Base-by-base conservation (phyloP, 2,797 vertebrate genomes). In the Enteromius paludinosus region DNA sequence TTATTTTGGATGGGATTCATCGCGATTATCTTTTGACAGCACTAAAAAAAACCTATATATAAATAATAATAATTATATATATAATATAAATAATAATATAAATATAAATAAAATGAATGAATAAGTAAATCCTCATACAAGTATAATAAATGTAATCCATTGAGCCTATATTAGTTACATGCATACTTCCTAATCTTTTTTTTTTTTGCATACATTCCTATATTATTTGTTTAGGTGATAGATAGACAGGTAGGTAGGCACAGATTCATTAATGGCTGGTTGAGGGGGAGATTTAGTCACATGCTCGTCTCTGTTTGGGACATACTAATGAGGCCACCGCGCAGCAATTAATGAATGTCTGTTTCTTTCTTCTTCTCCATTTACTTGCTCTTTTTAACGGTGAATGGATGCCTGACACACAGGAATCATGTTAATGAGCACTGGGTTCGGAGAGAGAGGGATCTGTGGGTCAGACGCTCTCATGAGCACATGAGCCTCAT, bases 391-490 rank as follows among this genome's bases (percentile, higher is more conserved):
- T 71, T 81, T 71, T 74, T 72, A 73, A 73, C 14, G 12, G 10
- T 64, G 54, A 83, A 71, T 64, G 28, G 45, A 71, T 18, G 64
- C 65, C 68, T 80, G 25, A 64, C 64, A 61, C 65, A 73, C 52
- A 82, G 59, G 49, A 65, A 38, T 70, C 33, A 64, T 77, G 84
- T 54, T 85, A 78, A 82, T 71, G 79, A 77, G 56, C 28, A 8
- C 17, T 59, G 56, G 30, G 45, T 59, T 28, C 30, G 9, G 62
- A 65, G 75, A 72, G 66, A 49, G 43, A 59, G 80, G 47, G 68
- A 68, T 56, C 65, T 75, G 18, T 45, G 81, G 83, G 83, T 87
- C 81, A 83, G 70, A n/a, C 43, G 62, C 79, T 83, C 45, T 71
- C 38, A 78, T 74, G 73, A 61, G 73, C 54, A 68, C 64, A 61